phyloP scores from a whole-genome alignment of 2,888 invertebrate species.

The Caenorhabditis auriculariae region DNA sequence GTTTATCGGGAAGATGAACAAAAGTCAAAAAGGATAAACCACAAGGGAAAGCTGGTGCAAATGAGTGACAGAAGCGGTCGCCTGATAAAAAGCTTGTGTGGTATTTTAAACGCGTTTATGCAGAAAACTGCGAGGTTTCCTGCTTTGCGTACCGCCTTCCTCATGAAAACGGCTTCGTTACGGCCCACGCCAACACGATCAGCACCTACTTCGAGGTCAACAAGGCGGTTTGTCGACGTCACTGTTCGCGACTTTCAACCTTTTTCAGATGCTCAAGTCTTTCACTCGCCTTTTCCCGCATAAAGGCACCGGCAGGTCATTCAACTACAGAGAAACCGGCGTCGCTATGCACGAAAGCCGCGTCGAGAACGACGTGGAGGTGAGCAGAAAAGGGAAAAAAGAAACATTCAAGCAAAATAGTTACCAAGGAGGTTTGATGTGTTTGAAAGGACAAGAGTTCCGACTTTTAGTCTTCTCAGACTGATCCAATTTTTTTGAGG shows the following conservation, averaged over 20 bases:
- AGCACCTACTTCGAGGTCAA: slow-evolving; percentile 58
- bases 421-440: not conserved
- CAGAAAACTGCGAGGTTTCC: slow-evolving; percentile 7
- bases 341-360: slow-evolving; percentile 28
- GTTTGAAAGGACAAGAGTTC: not conserved
- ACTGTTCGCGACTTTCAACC: not conserved
- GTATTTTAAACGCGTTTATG: not conserved
- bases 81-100: no score
- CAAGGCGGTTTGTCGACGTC: slow-evolving; percentile 35
- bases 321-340: slow-evolving; percentile 27
- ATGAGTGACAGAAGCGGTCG: no score
- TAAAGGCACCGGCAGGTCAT: slow-evolving; percentile 14
- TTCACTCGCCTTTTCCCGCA: slow-evolving; percentile 24
- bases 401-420: not conserved
- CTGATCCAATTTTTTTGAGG: slow-evolving; percentile 3
- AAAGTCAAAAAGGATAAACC: no score
- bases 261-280: slow-evolving; percentile 28
- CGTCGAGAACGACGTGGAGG: slow-evolving; percentile 29
- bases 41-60: no score
- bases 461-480: not conserved
- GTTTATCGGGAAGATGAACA: no score
- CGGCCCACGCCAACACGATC: slow-evolving; percentile 52
- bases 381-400: not conserved
- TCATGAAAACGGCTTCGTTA: slow-evolving; percentile 38
- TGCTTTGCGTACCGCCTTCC: slow-evolving; percentile 46